Conservation (phyloP, 1,140 invertebrate genomes). For the Papilio polytes region DNA sequence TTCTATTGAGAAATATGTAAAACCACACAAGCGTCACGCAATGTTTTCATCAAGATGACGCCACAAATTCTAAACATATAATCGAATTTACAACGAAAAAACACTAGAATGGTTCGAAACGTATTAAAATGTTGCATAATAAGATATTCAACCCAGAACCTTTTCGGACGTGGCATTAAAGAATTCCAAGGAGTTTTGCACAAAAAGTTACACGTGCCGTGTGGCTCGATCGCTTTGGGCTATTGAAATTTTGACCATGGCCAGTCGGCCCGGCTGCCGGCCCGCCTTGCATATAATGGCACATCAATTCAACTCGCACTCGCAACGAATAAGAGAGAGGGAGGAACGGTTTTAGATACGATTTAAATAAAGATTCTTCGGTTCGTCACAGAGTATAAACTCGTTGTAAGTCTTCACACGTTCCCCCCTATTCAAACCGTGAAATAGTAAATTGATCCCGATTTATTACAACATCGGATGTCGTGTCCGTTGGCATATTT, state of each 20-base stretch:
- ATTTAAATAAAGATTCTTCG: conserved; percentile 38
- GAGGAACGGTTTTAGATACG: conserved; percentile 48
- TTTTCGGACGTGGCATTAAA: conserved; percentile 67
- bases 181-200: conserved; percentile 78
- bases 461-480: conserved; percentile 42
- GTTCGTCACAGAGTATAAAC: conserved; percentile 34
- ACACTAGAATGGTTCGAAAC: conserved; percentile 51
- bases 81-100: conserved; percentile 53
- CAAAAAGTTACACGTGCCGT: conserved; percentile 83
- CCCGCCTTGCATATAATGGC: conserved; percentile 71
- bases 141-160: conserved; percentile 74
- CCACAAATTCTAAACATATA: conserved; percentile 54
- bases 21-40: conserved; percentile 51
- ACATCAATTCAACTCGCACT: conserved; percentile 65
- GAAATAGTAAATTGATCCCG: conserved; percentile 47
- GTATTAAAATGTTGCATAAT: conserved; percentile 79
- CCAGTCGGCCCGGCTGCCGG: conserved; percentile 53
- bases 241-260: conserved; percentile 79
- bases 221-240: conserved; percentile 73
- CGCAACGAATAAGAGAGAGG: conserved; percentile 55
- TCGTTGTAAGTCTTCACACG: conserved; percentile 37
- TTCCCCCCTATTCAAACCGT: conserved; percentile 31
- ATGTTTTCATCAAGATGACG: conserved; percentile 54
- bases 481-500: background rate
- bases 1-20: conserved; percentile 43